Percentiles rank a stretch among this genome's conserved stretches.
Conservation (phyloP, 2,113 vertebrate species). For the Gambusia holbrooki region DNA sequence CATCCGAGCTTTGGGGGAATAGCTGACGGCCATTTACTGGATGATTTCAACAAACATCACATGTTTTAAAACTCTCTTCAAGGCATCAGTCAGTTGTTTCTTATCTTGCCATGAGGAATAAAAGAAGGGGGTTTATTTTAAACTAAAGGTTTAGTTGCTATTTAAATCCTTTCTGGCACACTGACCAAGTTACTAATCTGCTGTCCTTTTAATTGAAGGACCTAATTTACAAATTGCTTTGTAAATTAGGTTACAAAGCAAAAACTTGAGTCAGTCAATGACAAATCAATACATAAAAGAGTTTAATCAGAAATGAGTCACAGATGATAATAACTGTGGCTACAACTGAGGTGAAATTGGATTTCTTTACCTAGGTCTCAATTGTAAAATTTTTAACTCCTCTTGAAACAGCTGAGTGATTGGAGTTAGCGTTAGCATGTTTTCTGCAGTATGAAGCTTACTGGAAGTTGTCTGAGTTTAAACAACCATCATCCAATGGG, state of each 20-base stretch:
- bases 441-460: too few relatives aligned
- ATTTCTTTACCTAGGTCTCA: too few relatives aligned
- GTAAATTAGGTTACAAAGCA: background rate
- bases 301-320: too few relatives aligned
- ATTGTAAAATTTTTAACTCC: too few relatives aligned
- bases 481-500: too few relatives aligned
- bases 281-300: too few relatives aligned
- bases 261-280: background rate
- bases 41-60: slow-evolving; percentile 7
- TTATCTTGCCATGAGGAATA: background rate
- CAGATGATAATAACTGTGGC: too few relatives aligned
- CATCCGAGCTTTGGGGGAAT: background rate
- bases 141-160: background rate
- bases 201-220: background rate
- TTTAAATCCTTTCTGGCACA: background rate
- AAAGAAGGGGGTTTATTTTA: background rate
- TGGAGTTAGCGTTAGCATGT: too few relatives aligned
- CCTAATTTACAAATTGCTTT: background rate
- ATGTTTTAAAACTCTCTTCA: background rate
- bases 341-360: too few relatives aligned
- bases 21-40: background rate
- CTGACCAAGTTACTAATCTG: background rate
- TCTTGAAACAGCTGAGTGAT: too few relatives aligned
- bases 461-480: too few relatives aligned
- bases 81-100: background rate